Percentiles rank a stretch among this genome's conserved stretches.
These are phyloP conservation scores for Simalia tracyae DNA, from an alignment of 2,797 vertebrate species.

Conservation along the genomic window DNA sequence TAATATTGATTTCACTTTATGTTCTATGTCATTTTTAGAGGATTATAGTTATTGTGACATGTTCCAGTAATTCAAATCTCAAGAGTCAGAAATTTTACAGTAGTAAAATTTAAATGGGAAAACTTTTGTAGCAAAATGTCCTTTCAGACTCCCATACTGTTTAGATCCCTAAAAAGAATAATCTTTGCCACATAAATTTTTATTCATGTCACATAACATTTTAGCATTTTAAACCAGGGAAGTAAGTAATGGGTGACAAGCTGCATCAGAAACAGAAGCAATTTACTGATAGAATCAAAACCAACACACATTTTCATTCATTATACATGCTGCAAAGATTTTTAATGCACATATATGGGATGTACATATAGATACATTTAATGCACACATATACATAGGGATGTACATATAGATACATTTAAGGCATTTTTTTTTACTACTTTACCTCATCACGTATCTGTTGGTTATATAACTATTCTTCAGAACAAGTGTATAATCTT, in stretches of 20 bases:
- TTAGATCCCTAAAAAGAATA: neutral
- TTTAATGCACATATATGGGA: neutral
- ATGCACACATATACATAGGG: neutral
- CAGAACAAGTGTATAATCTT: conserved; percentile 1
- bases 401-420: neutral
- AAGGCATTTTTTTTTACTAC: neutral
- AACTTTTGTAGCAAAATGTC: neutral
- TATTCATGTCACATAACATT: neutral
- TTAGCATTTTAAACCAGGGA: conserved; percentile 22
- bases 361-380: neutral
- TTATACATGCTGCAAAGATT: neutral
- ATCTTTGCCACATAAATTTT: neutral
- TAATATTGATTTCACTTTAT: neutral
- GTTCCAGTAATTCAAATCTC: neutral
- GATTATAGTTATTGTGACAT: neutral
- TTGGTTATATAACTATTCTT: neutral
- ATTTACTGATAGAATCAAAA: conserved; percentile 10
- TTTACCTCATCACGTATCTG: neutral
- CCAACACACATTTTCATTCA: neutral
- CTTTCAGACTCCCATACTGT: neutral
- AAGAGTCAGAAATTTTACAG: neutral
- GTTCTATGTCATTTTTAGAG: neutral
- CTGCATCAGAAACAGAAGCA: neutral
- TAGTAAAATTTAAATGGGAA: neutral
- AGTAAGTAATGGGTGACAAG: neutral